These are phyloP conservation scores for Uropsilus gracilis DNA, from an alignment of 2,113 vertebrate genomes.

Conservation along the genomic window DNA sequence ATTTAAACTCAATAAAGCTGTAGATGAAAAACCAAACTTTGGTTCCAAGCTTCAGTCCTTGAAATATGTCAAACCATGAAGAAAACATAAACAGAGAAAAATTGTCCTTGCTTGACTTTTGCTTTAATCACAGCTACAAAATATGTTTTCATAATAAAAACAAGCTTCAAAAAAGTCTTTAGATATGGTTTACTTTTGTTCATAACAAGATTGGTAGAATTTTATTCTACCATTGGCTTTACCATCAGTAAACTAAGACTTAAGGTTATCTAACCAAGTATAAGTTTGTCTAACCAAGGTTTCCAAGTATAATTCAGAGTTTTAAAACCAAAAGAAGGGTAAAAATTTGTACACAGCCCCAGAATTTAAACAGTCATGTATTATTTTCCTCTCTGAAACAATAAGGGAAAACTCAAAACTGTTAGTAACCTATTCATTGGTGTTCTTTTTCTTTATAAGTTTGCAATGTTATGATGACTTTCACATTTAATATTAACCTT, in stretches of 20 bases:
- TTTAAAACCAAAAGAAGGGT: not conserved
- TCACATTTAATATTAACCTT: not conserved
- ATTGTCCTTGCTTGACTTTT: not conserved
- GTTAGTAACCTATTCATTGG: not conserved
- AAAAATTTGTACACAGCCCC: not conserved
- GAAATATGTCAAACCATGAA: conserved; percentile 4
- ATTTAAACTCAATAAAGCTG: conserved; percentile 16
- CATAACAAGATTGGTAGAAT: not conserved
- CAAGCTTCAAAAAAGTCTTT: conserved; percentile 38
- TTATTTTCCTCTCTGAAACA: conserved; percentile 11
- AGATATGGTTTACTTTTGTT: not conserved
- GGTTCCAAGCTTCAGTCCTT: not conserved
- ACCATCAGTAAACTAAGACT: not conserved
- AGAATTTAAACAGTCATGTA: not conserved
- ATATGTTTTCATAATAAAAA: conserved; percentile 29
- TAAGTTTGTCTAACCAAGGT: not conserved
- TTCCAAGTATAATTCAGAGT: not conserved
- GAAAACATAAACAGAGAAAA: conserved; percentile 15
- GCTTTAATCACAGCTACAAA: conserved; percentile 24
- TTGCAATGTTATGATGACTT: not conserved
- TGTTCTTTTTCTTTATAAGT: conserved; percentile 12
- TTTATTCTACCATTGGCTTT: not conserved
- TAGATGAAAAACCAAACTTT: not conserved
- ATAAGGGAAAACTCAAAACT: conserved; percentile 47
- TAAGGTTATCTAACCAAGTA: not conserved